Evolutionary conservation across 2,797 vertebrate genomes (phyloP).

Genomic region (Gallinago nigripennis): DNA sequence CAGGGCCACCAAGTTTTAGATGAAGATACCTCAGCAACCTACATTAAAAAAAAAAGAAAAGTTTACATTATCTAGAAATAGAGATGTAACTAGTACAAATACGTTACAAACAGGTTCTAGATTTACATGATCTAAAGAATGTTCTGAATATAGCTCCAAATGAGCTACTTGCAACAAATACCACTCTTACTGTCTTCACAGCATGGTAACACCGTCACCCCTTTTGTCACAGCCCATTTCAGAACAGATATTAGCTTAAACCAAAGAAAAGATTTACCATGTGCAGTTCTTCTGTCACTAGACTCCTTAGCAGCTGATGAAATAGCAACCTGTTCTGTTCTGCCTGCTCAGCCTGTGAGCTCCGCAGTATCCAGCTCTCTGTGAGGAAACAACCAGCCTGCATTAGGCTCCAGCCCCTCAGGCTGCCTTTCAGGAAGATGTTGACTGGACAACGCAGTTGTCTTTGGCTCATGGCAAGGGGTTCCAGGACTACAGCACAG

Average conservation of each 20-base stretch:
- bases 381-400: constrained; percentile 59
- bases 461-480: constrained; percentile 81
- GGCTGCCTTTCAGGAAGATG: constrained; percentile 81
- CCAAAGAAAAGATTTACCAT: constrained; percentile 79
- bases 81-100: background rate
- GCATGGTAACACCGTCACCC: background rate
- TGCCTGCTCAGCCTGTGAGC: background rate
- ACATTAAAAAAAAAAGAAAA: background rate
- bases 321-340: constrained; percentile 53
- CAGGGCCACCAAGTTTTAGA: constrained; percentile 65
- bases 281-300: constrained; percentile 73
- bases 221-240: background rate
- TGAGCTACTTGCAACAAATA: background rate
- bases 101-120: background rate
- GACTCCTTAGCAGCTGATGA: constrained; percentile 75
- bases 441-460: constrained; percentile 72
- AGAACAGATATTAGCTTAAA: background rate
- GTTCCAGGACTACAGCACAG: constrained; percentile 82
- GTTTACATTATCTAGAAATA: background rate
- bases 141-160: background rate
- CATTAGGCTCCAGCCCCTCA: constrained; percentile 76
- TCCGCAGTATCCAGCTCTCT: constrained; percentile 86
- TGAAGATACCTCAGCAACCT: constrained; percentile 84
- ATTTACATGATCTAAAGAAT: background rate
- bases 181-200: background rate